phyloP scores from a whole-genome alignment of 2,888 invertebrate genomes.

The Oeneis ivallda region DNA sequence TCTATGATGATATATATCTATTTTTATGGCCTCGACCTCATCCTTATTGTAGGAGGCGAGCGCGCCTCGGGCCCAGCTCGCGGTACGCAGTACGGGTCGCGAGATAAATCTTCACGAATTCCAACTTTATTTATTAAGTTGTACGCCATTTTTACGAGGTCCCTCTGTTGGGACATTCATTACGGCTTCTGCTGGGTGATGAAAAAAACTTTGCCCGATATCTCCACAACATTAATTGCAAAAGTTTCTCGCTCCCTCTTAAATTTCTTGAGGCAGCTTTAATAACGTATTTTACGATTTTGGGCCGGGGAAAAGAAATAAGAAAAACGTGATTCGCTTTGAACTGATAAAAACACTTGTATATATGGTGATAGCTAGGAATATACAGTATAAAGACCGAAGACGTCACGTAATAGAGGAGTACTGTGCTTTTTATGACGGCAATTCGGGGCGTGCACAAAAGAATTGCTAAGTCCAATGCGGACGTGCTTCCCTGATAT shows the following conservation, averaged over 20 bases:
- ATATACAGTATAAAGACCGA: slow-evolving; percentile 71
- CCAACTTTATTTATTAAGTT: slow-evolving; percentile 80
- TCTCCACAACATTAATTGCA: slow-evolving; percentile 79
- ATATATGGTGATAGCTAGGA: slow-evolving; percentile 49
- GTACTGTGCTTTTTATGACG: slow-evolving; percentile 75
- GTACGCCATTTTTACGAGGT: slow-evolving; percentile 78
- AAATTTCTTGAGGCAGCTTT: slow-evolving; percentile 57
- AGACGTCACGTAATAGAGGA: slow-evolving; percentile 76
- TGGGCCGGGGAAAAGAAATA: slow-evolving; percentile 58
- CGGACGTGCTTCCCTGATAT: slow-evolving; percentile 61
- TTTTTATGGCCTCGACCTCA: slow-evolving; percentile 59
- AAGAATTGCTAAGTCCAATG: slow-evolving; percentile 74
- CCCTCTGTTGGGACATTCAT: slow-evolving; percentile 74
- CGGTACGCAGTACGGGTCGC: slow-evolving; percentile 69
- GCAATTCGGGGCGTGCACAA: slow-evolving; percentile 78
- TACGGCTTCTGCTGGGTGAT: slow-evolving; percentile 74
- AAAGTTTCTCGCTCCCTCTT: slow-evolving; percentile 58
- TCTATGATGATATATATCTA: slow-evolving; percentile 69
- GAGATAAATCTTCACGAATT: slow-evolving; percentile 78
- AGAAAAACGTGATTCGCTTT: slow-evolving; percentile 55
- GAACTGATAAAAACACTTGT: slow-evolving; percentile 70
- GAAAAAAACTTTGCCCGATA: slow-evolving; percentile 78
- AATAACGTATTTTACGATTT: slow-evolving; percentile 69
- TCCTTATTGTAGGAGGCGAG: slow-evolving; percentile 57
- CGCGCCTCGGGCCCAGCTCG: slow-evolving; percentile 60